A percentile compares a stretch with the other conserved stretches of the same genome.
phyloP scores from a whole-genome alignment of 1,140 invertebrate species.

The Danaus melanippus region DNA sequence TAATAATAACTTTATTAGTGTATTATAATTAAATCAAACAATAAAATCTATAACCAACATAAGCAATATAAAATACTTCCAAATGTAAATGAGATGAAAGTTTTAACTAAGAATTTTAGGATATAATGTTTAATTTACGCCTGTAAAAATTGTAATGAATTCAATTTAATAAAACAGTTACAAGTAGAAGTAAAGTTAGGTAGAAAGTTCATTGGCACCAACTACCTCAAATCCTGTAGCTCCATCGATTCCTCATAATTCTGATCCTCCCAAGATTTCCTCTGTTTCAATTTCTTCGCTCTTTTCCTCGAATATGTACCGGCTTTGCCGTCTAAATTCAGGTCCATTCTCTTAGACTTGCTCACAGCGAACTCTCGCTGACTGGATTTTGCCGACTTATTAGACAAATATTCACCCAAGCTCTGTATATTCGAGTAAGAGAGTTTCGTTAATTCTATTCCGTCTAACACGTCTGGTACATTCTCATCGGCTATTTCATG shows the following conservation, averaged over 20 bases:
- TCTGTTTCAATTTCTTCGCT: slow-evolving; percentile 58
- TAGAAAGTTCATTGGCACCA: slow-evolving; percentile 3
- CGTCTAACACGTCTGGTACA: slow-evolving; percentile 51
- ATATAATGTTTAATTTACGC: too few species aligned
- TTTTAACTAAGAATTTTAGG: too few species aligned
- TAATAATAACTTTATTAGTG: neutral
- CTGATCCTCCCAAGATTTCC: slow-evolving; percentile 68
- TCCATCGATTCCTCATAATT: slow-evolving; percentile 67
- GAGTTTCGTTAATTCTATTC: slow-evolving; percentile 51
- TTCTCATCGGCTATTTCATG: slow-evolving; percentile 53
- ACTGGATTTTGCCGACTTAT: slow-evolving; percentile 35
- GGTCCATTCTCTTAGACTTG: slow-evolving; percentile 56
- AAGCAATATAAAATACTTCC: slow-evolving; percentile 1
- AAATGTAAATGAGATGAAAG: neutral
- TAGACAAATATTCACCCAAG: slow-evolving; percentile 53
- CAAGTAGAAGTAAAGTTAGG: neutral
- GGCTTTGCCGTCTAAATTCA: slow-evolving; percentile 62
- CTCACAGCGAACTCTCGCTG: slow-evolving; percentile 52
- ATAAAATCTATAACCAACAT: too few species aligned
- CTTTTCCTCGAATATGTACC: slow-evolving; percentile 66
- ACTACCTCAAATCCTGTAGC: slow-evolving; percentile 62
- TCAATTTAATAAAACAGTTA: too few species aligned
- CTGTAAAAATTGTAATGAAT: too few species aligned
- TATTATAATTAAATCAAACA: too few species aligned
- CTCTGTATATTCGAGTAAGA: slow-evolving; percentile 57